A percentile compares a stretch with the other conserved stretches of the same genome.
phyloP scores from a whole-genome alignment of 2,113 vertebrate genomes.

The Varanus komodoensis region DNA sequence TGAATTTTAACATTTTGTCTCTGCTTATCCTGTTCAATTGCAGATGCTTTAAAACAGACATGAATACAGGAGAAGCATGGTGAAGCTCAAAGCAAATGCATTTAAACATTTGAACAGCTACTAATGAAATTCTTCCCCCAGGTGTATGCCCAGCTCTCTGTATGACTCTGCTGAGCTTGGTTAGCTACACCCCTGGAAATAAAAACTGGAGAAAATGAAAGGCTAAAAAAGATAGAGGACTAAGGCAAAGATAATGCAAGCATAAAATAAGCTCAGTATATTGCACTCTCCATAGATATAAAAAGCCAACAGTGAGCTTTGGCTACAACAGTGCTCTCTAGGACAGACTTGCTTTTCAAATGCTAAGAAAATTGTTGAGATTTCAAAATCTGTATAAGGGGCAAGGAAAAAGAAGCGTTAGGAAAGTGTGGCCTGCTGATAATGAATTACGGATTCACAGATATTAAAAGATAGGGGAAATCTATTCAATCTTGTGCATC shows the following conservation, averaged over 20 bases:
- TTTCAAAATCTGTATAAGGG: conserved; percentile 67
- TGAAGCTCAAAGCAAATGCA: neutral
- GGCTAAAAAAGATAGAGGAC: conserved; percentile 21
- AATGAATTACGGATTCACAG: conserved; percentile 9
- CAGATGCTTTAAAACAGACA: conserved; percentile 2
- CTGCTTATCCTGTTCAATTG: neutral
- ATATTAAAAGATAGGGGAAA: conserved; percentile 5
- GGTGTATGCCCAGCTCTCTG: conserved; percentile 1
- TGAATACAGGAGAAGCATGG: neutral
- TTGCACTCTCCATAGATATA: conserved; percentile 75
- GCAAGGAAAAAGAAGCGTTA: neutral
- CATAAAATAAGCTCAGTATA: conserved; percentile 83
- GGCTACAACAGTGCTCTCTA: conserved; percentile 64
- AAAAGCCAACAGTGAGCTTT: conserved; percentile 73
- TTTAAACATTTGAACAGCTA: conserved; percentile 17
- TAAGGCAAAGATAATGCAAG: conserved; percentile 73
- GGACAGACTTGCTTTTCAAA: conserved; percentile 75
- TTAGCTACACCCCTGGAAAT: neutral
- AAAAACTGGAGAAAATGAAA: conserved; percentile 14
- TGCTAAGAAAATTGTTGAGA: conserved; percentile 71
- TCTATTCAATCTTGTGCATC: neutral
- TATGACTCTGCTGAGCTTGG: neutral
- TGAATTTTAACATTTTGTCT: neutral
- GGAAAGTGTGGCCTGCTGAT: neutral
- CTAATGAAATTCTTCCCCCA: neutral